Evolutionary conservation across 2,888 invertebrate species (phyloP), one percentile per base, ranked within the genome.

Genomic region (Xanthia togata): DNA sequence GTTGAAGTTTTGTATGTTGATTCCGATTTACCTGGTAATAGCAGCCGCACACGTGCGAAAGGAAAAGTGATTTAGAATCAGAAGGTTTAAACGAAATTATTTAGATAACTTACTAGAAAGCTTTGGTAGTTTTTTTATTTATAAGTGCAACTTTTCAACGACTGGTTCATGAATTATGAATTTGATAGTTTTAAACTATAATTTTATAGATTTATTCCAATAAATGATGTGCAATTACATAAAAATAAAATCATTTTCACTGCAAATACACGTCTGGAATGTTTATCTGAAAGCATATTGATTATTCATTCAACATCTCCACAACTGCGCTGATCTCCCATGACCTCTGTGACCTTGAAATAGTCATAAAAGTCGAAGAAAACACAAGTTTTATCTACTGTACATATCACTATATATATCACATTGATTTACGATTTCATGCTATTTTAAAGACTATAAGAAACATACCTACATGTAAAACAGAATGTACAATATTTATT

Each of bases 351-450:
- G 4, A 55, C 81, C 31, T 65, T 70, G 55, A 55, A 6, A 1
- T 3, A 47, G 35, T 50, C 65, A 38, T 60, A 38, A 76, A 81
- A 70, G 53, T 70, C 31, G 38, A 55, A 81, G 69, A 81, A 75
- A 81, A 81, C 31, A 80, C 38, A n/a, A 14, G 53, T 60, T 81
- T 81, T 81, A 75, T 55, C 55, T 14, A 44, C 5, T 44, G 44
- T 44, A 44, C 47, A n/a, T 53, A 73, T 68, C n/a, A n/a, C n/a
- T n/a, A n/a, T n/a, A n/a, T 64, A 60, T 41, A 70, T 67, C 60
- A 81, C 20, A 65, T 41, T 47, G 31, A 81, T 81, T 69, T 64
- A 80, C 64, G 75, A 69, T 68, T 64, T 65, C 53, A 64, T 55
- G 59, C 57, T 69, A 23, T 79, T 68, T 63, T 50, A 57, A 57